A percentile compares a stretch with the other conserved stretches of the same genome.
phyloP scores from a whole-genome alignment of 1,140 invertebrate species.

The Acromyrmex echinatior region DNA sequence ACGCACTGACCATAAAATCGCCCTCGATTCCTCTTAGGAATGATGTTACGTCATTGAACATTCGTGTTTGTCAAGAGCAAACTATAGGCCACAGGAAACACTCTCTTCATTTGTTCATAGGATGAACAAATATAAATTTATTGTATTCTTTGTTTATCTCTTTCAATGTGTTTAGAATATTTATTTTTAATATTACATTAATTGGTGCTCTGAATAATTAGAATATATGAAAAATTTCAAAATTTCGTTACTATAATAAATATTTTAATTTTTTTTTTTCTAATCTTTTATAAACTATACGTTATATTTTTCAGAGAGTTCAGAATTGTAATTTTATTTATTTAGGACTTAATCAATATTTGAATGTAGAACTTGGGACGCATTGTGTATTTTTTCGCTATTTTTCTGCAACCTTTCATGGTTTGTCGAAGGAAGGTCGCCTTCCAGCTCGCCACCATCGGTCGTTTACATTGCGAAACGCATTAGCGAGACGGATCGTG shows the following conservation, averaged over 20 bases:
- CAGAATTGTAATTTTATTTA: slow-evolving; percentile 16
- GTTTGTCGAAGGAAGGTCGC: slow-evolving; percentile 27
- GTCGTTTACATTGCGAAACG: slow-evolving; percentile 61
- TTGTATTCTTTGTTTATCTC: neutral
- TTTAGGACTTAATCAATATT: slow-evolving; percentile 22
- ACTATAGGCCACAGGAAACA: neutral
- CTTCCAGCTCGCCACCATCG: neutral
- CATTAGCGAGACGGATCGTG: slow-evolving; percentile 55
- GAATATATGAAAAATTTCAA: neutral
- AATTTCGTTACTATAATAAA: neutral
- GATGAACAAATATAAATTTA: neutral
- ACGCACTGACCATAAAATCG: slow-evolving; percentile 1
- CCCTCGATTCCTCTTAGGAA: slow-evolving; percentile 54
- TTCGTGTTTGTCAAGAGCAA: slow-evolving; percentile 20
- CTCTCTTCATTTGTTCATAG: neutral
- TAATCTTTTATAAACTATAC: neutral
- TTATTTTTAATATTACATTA: neutral
- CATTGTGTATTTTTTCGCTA: neutral
- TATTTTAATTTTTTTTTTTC: neutral
- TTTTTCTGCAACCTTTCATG: neutral
- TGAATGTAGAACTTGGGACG: neutral
- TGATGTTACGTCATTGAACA: slow-evolving; percentile 46
- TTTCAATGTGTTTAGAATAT: neutral
- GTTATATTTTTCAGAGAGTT: neutral
- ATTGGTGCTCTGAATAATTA: neutral